Conservation (phyloP, 2,113 vertebrate genomes). For the Pachyramphus minor region DNA sequence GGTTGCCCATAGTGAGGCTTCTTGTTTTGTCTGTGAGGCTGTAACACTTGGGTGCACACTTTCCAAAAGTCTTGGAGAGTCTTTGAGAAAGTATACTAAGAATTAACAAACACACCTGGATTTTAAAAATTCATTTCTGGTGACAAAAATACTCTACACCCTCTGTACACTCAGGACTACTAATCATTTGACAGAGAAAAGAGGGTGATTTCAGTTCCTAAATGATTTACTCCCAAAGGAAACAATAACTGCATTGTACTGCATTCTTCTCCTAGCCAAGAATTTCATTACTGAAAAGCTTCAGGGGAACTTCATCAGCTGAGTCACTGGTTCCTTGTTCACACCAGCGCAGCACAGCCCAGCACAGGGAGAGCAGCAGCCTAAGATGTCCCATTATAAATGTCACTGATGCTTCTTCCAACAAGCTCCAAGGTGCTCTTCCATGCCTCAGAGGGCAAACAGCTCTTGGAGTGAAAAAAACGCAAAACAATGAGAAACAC, state of each 20-base stretch:
- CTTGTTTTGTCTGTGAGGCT: neutral
- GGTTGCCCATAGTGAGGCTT: neutral
- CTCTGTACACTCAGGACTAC: neutral
- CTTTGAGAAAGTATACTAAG: neutral
- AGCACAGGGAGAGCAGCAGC: neutral
- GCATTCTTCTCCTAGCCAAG: neutral
- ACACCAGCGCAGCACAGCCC: neutral
- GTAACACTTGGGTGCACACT: accelerated
- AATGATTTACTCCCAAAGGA: neutral
- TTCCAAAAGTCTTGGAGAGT: neutral
- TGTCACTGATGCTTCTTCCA: neutral
- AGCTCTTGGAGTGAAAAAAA: neutral
- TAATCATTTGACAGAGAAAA: neutral
- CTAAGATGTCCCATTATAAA: neutral
- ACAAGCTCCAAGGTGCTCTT: neutral
- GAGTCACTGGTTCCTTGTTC: neutral
- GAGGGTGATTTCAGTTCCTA: neutral
- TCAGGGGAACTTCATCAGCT: neutral
- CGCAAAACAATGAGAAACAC: neutral
- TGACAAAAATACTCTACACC: neutral
- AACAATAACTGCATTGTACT: neutral
- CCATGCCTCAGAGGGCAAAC: neutral
- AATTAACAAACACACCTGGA: neutral
- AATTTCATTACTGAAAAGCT: neutral
- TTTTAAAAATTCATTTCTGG: neutral